phyloP scores from a whole-genome alignment of 2,888 invertebrate genomes.

The Copidosoma aretas region DNA sequence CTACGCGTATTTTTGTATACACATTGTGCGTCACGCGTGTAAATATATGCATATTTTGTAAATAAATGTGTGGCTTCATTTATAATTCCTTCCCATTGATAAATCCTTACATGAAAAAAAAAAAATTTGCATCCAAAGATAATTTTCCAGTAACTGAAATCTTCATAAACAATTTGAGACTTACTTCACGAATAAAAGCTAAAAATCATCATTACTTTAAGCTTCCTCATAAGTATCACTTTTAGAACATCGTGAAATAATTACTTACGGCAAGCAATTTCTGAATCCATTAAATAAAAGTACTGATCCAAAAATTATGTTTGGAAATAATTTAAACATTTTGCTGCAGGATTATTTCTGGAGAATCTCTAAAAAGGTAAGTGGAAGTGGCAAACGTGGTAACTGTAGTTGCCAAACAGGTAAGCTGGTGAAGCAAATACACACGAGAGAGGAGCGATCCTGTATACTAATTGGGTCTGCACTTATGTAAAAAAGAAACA shows the following conservation, averaged over 20 bases:
- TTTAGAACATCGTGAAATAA: too few relatives aligned
- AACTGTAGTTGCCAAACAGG: slow-evolving; percentile 7
- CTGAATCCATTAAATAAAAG: too few relatives aligned
- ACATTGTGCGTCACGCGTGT: slow-evolving; percentile 34
- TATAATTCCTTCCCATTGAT: background rate
- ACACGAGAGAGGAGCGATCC: slow-evolving; percentile 13
- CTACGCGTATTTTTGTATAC: slow-evolving; percentile 40
- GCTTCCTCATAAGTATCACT: too few relatives aligned
- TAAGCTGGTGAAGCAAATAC: slow-evolving; percentile 17
- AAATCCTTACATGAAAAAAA: too few relatives aligned
- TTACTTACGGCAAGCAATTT: too few relatives aligned
- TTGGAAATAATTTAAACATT: background rate
- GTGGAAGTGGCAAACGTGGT: background rate
- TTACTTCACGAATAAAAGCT: too few relatives aligned
- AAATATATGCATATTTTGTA: slow-evolving; percentile 40
- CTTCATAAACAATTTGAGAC: too few relatives aligned
- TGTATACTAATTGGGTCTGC: slow-evolving; percentile 11
- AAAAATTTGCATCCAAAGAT: too few relatives aligned
- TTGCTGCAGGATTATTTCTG: background rate
- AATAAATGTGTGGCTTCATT: slow-evolving; percentile 24
- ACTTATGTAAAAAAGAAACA: slow-evolving; percentile 29
- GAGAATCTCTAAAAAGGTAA: background rate
- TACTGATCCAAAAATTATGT: too few relatives aligned
- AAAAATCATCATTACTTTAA: too few relatives aligned
- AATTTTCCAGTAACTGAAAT: too few relatives aligned